Evolutionary conservation across 1,140 invertebrate species (phyloP), one percentile per base, ranked within the genome.

Genomic region (Drosophila chauvacae): DNA sequence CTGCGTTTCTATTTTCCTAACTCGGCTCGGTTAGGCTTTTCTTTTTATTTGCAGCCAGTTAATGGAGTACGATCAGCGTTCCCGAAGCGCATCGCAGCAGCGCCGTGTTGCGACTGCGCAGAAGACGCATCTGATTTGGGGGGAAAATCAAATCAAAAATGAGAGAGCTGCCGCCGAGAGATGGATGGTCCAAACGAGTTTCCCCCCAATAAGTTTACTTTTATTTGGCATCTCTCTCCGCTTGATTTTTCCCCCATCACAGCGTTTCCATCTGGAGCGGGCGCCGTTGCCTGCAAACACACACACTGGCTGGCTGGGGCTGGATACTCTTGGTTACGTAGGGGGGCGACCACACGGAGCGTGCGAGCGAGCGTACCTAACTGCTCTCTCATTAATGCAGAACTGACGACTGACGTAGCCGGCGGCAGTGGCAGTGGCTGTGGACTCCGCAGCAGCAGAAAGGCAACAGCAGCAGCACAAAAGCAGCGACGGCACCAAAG

Each of bases 381-480:
- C 83, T 87, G 80, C 88, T 83, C 87, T 91, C 88, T 91, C 88
- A 88, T 91, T 91, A 91, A 91, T 91, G 88, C 87, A 91, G 88
- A 91, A 91, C 88, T 91, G 83, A 91, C 65, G 64, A 78, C 72
- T 59, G 74, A 57, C 85, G 65, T 74, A 62, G 80, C 77, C 73
- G 72, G 71, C 61, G 72, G 65, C 75, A 61, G 70, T 58, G 56
- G 41, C 56, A 55, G 48, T 51, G 50, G 50, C 51, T 37, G 51
- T 16, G 51, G 51, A 55, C 51, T 55, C 16, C 51, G 51, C 39
- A 61, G 72, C 53, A 30, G 41, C 42, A 51, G 65, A 33, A 39
- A 26, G 14, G 33, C 45, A 35, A 11, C 56, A 39, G 18, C 61
- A 59, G n/a, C 41, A 30, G 56, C 75, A 65, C 70, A 28, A 66